These are phyloP conservation scores for Sander vitreus DNA, from an alignment of 2,113 vertebrate genomes.

Conservation along the genomic window DNA sequence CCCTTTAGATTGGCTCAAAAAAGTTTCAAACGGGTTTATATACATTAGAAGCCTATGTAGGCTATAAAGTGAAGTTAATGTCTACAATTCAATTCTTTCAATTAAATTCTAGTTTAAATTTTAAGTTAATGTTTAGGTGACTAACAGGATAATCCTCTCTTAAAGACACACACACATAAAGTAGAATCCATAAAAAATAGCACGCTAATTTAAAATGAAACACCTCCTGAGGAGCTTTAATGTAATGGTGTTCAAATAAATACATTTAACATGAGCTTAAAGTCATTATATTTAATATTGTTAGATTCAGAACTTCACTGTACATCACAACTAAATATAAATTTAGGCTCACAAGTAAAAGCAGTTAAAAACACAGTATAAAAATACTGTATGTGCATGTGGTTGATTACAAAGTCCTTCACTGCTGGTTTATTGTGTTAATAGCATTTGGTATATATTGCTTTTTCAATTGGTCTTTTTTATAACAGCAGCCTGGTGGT, in stretches of 20 bases:
- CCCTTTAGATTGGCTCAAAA: slow-evolving; percentile 29
- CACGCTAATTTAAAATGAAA: no score
- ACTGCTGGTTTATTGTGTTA: no score
- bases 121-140: background rate
- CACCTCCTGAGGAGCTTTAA: background rate
- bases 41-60: slow-evolving; percentile 4
- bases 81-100: background rate
- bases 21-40: slow-evolving; percentile 20
- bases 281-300: background rate
- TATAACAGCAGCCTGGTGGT: no score
- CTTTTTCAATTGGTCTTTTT: no score
- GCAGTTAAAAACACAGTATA: background rate
- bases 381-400: background rate
- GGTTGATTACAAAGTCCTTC: no score
- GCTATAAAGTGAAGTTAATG: background rate
- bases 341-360: background rate
- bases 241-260: background rate
- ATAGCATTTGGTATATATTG: no score
- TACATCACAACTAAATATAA: background rate
- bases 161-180: no score
- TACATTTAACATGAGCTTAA: background rate
- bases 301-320: background rate
- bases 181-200: no score
- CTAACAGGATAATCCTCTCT: no score
- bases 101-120: background rate